A percentile compares a stretch with the other conserved stretches of the same genome.
phyloP scores from a whole-genome alignment of 1,140 invertebrate genomes.

The Colletes gigas region DNA sequence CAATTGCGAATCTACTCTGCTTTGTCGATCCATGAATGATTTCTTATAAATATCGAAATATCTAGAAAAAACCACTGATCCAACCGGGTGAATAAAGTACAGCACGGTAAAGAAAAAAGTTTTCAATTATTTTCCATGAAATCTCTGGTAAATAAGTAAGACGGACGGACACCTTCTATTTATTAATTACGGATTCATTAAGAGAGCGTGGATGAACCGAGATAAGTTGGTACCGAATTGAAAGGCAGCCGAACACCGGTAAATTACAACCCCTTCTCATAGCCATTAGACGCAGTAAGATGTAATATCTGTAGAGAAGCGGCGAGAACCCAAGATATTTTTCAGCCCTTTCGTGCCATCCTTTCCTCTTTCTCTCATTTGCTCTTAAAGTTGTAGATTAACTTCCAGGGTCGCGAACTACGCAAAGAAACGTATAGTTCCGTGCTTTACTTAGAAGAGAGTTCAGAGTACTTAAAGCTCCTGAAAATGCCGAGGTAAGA shows the following conservation, averaged over 20 bases:
- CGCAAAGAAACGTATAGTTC: conserved; percentile 34
- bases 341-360: background rate
- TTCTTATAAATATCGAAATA: too few species aligned
- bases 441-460: conserved; percentile 36
- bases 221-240: background rate
- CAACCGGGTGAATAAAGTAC: too few species aligned
- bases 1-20: too few species aligned
- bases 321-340: background rate
- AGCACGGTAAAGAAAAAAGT: too few species aligned
- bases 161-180: background rate
- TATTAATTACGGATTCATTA: background rate
- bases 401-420: conserved; percentile 25
- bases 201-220: background rate
- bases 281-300: background rate
- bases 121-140: too few species aligned
- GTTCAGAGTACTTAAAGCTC: conserved; percentile 22
- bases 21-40: too few species aligned
- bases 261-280: background rate
- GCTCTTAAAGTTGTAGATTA: conserved; percentile 34
- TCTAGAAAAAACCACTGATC: too few species aligned
- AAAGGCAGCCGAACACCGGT: background rate
- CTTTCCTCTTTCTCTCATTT: conserved; percentile 18
- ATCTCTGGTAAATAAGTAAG: too few species aligned
- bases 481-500: conserved; percentile 30
- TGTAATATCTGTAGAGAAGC: background rate